phyloP scores from a whole-genome alignment of 1,140 invertebrate genomes.

The Bombus confusus region DNA sequence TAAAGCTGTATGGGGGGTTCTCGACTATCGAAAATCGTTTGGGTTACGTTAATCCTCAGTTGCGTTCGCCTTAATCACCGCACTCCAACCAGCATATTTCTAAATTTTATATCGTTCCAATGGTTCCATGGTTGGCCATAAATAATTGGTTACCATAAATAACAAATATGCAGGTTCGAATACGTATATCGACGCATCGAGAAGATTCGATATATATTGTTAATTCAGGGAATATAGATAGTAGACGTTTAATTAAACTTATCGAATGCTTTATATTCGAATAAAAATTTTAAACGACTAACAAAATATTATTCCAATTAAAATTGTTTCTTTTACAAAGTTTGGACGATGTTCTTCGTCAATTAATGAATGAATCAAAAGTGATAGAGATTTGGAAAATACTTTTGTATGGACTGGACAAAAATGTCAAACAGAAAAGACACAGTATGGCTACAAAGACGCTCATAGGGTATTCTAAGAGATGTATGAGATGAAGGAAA shows the following conservation, averaged over 20 bases:
- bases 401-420: not conserved
- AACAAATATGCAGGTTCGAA: too few species aligned
- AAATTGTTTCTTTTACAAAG: not conserved
- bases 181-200: not conserved
- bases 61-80: conserved; percentile 63
- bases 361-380: not conserved
- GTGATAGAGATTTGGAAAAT: not conserved
- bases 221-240: conserved; percentile 2
- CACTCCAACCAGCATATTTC: conserved; percentile 40
- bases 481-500: not conserved
- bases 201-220: too few species aligned
- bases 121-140: too few species aligned
- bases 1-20: not conserved
- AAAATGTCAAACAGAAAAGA: not conserved
- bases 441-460: not conserved
- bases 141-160: too few species aligned
- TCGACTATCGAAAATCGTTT: conserved; percentile 54
- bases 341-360: too few species aligned
- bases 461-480: not conserved
- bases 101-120: not conserved
- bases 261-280: not conserved
- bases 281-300: not conserved
- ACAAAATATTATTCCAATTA: not conserved
- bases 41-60: conserved; percentile 63
- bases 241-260: not conserved